Evolutionary conservation across 2,113 vertebrate genomes (phyloP).

Genomic region (Cyanoramphus novaezelandiae): DNA sequence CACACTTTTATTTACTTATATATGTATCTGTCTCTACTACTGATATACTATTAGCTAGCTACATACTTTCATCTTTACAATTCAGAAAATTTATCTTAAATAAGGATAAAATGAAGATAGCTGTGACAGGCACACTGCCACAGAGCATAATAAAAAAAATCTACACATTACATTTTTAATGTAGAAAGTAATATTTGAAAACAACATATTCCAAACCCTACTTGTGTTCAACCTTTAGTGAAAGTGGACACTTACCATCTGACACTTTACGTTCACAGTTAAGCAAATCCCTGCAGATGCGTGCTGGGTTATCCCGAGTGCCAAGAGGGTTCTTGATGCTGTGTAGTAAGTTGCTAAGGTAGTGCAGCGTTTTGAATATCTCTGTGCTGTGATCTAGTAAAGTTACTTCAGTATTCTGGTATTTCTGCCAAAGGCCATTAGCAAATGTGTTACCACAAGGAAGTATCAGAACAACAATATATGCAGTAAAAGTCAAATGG

Average conservation of each 20-base stretch:
- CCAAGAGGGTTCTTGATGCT: conserved; percentile 92
- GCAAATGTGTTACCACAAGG: conserved; percentile 48
- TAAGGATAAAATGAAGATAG: neutral
- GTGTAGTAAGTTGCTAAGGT: conserved; percentile 89
- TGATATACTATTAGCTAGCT: neutral
- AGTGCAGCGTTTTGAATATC: conserved; percentile 90
- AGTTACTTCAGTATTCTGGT: conserved; percentile 88
- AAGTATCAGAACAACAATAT: neutral
- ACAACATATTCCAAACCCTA: neutral
- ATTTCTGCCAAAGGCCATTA: conserved; percentile 79
- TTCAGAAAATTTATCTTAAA: neutral
- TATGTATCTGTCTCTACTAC: neutral
- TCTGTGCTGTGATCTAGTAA: conserved; percentile 83
- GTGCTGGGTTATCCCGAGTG: conserved; percentile 90
- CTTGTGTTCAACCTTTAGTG: neutral
- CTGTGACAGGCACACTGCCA: neutral
- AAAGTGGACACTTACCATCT: conserved; percentile 81
- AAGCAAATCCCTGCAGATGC: conserved; percentile 92
- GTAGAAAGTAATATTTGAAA: neutral
- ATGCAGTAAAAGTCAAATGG: neutral
- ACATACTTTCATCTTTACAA: neutral
- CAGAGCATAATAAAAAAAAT: neutral
- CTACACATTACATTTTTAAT: neutral
- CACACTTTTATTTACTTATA: neutral
- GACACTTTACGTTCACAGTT: conserved; percentile 85